Evolutionary conservation across 2,888 invertebrate genomes (phyloP).

Genomic region (Oegoconia quadripuncta): DNA sequence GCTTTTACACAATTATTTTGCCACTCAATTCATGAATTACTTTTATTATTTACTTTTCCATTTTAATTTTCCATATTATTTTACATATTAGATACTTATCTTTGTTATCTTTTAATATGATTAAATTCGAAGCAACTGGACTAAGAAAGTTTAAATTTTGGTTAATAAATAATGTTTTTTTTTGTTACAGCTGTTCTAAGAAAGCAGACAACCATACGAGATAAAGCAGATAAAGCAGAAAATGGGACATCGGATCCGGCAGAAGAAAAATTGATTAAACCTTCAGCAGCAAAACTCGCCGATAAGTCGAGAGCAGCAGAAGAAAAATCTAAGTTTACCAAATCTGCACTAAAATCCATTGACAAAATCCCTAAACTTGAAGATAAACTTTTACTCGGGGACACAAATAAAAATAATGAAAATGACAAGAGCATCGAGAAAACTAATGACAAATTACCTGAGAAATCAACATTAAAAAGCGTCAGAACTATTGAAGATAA

Average conservation of each 20-base stretch:
- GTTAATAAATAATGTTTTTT: not conserved
- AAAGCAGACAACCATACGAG: slow-evolving; percentile 68
- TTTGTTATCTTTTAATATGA: too few species aligned
- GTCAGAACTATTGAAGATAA: slow-evolving; percentile 69
- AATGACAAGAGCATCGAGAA: not conserved
- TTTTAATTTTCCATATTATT: too few species aligned
- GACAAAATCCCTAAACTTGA: slow-evolving; percentile 42
- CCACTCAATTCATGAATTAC: too few species aligned
- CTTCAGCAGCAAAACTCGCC: slow-evolving; percentile 59
- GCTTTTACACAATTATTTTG: too few species aligned
- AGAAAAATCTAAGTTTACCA: slow-evolving; percentile 59
- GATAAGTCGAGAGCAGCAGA: slow-evolving; percentile 55
- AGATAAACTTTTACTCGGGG: slow-evolving; percentile 22
- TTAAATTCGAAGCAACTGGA: too few species aligned
- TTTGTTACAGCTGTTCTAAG: slow-evolving; percentile 60
- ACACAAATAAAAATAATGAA: too few species aligned
- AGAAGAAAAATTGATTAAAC: slow-evolving; percentile 66
- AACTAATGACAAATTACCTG: slow-evolving; percentile 31
- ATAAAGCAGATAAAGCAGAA: slow-evolving; percentile 52
- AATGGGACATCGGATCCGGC: slow-evolving; percentile 54
- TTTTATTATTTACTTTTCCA: too few species aligned
- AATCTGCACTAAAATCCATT: slow-evolving; percentile 40
- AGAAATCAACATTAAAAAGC: slow-evolving; percentile 54
- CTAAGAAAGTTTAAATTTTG: too few species aligned
- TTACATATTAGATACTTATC: not conserved